phyloP scores from a whole-genome alignment of 2,888 invertebrate species.

The Lepeophtheirus nordmannii region DNA sequence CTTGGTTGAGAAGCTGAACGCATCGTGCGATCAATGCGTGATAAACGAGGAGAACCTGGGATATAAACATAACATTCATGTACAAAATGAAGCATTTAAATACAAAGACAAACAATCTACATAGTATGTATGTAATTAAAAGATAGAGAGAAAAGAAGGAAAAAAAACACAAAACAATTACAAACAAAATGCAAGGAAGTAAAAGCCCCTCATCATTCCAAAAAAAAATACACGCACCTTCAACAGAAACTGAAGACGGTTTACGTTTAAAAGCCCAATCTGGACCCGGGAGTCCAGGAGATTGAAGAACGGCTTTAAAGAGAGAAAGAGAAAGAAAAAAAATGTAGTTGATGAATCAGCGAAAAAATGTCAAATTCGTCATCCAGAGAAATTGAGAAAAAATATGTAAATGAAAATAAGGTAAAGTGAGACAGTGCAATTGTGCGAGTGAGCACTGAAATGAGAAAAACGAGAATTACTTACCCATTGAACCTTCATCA shows the following conservation, averaged over 20 bases:
- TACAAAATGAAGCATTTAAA: background rate
- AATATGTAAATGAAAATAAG: too few relatives aligned
- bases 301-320: background rate
- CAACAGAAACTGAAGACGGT: background rate
- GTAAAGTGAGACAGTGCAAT: too few relatives aligned
- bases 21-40: constrained; percentile 15
- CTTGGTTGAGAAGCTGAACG: constrained; percentile 18
- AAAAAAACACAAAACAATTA: background rate
- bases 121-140: background rate
- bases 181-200: background rate
- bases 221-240: background rate
- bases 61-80: background rate
- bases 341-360: too few relatives aligned
- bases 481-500: constrained; percentile 10
- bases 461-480: background rate
- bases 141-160: background rate
- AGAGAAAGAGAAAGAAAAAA: background rate
- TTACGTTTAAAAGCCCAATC: background rate
- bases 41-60: constrained; percentile 21
- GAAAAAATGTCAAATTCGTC: too few relatives aligned
- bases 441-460: too few relatives aligned
- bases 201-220: too few relatives aligned
- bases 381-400: too few relatives aligned
- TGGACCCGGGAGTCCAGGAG: background rate
- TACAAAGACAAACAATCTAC: background rate